phyloP scores from a whole-genome alignment of 2,888 invertebrate genomes.

The Anticlea derivata region DNA sequence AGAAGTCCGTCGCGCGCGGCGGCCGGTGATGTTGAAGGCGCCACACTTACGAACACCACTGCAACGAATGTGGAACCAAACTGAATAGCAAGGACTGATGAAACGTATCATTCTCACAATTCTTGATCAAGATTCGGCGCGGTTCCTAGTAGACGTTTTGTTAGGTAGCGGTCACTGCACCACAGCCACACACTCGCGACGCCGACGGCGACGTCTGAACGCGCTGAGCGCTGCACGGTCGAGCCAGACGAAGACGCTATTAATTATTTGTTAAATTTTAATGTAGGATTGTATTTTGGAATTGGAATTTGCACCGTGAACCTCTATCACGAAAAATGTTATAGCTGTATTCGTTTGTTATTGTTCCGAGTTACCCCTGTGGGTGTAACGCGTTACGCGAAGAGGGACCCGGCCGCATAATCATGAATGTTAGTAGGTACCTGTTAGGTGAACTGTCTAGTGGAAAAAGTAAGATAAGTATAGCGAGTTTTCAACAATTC shows the following conservation, averaged over 20 bases:
- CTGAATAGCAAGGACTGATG: not conserved
- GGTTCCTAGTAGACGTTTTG: not conserved
- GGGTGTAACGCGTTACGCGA: conserved; percentile 26
- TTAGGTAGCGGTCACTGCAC: too few species aligned
- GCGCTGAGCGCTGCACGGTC: not conserved
- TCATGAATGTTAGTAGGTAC: conserved; percentile 4
- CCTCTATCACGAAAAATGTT: conserved; percentile 22
- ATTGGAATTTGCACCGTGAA: conserved; percentile 30
- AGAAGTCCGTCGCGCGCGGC: conserved; percentile 20
- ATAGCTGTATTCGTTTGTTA: conserved; percentile 24
- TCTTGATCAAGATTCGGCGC: not conserved
- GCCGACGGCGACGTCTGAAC: too few species aligned
- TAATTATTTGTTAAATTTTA: conserved; percentile 20
- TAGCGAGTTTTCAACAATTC: too few species aligned
- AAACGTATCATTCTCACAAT: not conserved
- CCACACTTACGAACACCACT: not conserved
- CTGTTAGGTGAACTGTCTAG: not conserved
- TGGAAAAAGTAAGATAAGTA: not conserved
- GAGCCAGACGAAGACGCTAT: not conserved
- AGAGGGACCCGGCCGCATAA: conserved; percentile 26
- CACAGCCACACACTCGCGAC: too few species aligned
- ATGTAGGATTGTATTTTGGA: conserved; percentile 20
- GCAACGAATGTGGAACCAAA: not conserved
- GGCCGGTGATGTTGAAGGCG: not conserved
- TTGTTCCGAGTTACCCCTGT: conserved; percentile 16